Base-by-base conservation (phyloP, 2,888 invertebrate genomes). In the Dexiosoma caninum region DNA sequence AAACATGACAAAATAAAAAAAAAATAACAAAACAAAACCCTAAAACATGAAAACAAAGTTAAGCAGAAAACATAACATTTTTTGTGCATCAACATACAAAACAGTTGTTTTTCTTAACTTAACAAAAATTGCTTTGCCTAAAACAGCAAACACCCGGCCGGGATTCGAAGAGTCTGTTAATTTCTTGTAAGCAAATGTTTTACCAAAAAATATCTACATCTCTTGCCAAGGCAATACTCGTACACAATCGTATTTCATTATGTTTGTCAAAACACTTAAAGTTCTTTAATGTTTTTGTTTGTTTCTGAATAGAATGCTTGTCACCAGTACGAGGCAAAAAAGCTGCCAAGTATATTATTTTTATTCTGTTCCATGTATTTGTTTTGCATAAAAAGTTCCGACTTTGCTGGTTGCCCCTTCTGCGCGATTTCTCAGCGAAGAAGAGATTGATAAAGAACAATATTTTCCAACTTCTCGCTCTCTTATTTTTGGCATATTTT, bases 261-360 rank as follows among this genome's bases (percentile, higher is more conserved):
- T 80, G 81, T 78, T 76, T 81, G 83, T 81, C 81, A 81, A 81
- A 81, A 78, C 75, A 78, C 81, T 83, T 81, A 78, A 81, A 81
- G 78, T 80, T 66, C 62, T 76, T 71, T 64, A 76, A 80, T 80
- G 71, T 71, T 76, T 70, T 80, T 80, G 64, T 76, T 71, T 80
- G 80, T 62, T 80, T 80, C 46, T 76, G 66, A 66, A 66, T 71
- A 76, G 67, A 71, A 66, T 74, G 3, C 70, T 76, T 76, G 76
- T 80, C 80, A 80, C 76, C 66, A 76, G 71, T 66, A 80, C 76
- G 30, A 76, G 71, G 46, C 64, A 59, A 51, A 49, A 70, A 59
- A 51, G 51, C 42, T 51, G 42, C 32, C 35, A 44, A 57, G 12
- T 5, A 32, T 69, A 14, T 9, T 69, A 46, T 57, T 69, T 12